Evolutionary conservation across 2,797 vertebrate genomes (phyloP), one percentile per base, ranked within the genome.

Genomic region (Poecile montanus): DNA sequence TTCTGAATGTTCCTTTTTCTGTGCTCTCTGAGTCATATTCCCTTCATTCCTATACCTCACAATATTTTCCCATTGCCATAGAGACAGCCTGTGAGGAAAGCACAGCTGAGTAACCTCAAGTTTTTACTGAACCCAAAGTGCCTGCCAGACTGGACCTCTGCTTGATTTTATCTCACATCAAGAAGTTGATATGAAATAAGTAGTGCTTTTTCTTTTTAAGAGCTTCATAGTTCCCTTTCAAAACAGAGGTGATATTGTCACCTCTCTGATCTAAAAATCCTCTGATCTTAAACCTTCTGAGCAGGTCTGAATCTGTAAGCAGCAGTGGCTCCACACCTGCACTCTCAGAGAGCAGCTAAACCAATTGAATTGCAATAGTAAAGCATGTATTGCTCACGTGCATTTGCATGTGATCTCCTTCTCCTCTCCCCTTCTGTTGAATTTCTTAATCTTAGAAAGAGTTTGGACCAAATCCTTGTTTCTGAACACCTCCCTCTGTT

Each of bases 1-100:
- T 91, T 97, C 95, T 97, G 87, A 97, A 88, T 20, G 83, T 94
- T 89, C 91, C 81, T 93, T 95, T 95, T 70, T 95, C 94, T 84
- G 95, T 70, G 45, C 85, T 90, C 89, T 96, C 96, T 98, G 97
- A 98, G 95, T 98, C 98, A 98, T 97, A 93, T 95, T 96, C 96
- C 93, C 97, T 95, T 95, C 96, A 98, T 98, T 98, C 97, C 97
- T 96, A 80, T 76, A 91, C 91, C 54, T 78, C 97, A 98, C 92
- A 98, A 98, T 98, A 98, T 98, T 98, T 98, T 97, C 77, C 96
- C 91, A 97, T 98, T 89, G 65, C 97, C 97, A 98, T 98, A 97
- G 97, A 26, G 97, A 98, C 94, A 47, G 83, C 80, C 83, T 94
- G 93, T 75, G 61, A 95, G 81, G 95, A 95, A 95, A 88, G 93